These are phyloP conservation scores for Diabrotica virgifera DNA, from an alignment of 1,140 invertebrate genomes.

Conservation along the genomic window DNA sequence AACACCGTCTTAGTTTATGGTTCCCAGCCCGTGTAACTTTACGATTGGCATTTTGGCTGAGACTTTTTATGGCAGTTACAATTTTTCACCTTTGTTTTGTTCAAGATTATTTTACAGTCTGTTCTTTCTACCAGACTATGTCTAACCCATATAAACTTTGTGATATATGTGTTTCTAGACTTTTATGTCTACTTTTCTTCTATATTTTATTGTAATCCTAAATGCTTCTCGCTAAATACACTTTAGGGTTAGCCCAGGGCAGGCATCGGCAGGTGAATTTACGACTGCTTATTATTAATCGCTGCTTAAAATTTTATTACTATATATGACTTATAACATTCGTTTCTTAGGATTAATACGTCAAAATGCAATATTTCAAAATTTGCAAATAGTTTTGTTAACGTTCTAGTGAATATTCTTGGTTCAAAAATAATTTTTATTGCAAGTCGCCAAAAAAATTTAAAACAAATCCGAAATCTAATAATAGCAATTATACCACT, in stretches of 20 bases:
- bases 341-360: no score
- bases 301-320: no score
- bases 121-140: slow-evolving; percentile 34
- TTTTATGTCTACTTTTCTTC: slow-evolving; percentile 33
- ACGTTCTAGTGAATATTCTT: no score
- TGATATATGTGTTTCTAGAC: slow-evolving; percentile 43
- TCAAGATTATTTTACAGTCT: slow-evolving; percentile 37
- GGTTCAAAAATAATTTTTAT: no score
- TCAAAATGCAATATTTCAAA: no score
- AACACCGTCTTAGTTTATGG: slow-evolving; percentile 16
- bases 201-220: slow-evolving; percentile 7
- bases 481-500: no score
- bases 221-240: not conserved
- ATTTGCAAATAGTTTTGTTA: no score
- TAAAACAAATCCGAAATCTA: no score
- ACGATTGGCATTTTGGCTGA: slow-evolving; percentile 37
- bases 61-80: slow-evolving; percentile 40
- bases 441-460: no score
- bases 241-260: not conserved
- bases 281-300: no score
- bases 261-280: not conserved
- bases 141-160: slow-evolving; percentile 42
- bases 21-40: slow-evolving; percentile 30
- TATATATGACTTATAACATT: no score
- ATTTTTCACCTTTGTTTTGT: slow-evolving; percentile 40